Percentiles rank a stretch among this genome's conserved stretches.
phyloP scores from a whole-genome alignment of 2,113 vertebrate genomes.

The Python bivittatus region DNA sequence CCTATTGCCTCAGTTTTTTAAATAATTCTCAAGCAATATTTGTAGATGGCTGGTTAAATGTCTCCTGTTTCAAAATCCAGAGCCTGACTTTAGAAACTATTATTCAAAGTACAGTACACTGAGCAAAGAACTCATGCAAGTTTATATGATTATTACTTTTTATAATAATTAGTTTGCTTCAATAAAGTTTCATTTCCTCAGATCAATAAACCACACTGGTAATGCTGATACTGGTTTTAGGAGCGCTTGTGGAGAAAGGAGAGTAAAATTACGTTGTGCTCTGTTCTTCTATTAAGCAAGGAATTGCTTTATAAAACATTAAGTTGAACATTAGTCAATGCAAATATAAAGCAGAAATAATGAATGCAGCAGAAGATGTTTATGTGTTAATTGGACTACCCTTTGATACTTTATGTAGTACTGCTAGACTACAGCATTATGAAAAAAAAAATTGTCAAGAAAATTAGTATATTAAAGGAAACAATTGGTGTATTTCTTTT shows the following conservation, averaged over 20 bases:
- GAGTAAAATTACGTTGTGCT: neutral
- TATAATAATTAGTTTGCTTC: neutral
- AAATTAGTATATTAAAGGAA: slow-evolving; percentile 17
- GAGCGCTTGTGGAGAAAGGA: slow-evolving; percentile 14
- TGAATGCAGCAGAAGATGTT: neutral
- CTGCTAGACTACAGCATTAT: slow-evolving; percentile 14
- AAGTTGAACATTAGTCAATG: slow-evolving; percentile 25
- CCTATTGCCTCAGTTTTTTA: neutral
- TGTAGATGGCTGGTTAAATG: neutral
- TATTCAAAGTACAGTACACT: neutral
- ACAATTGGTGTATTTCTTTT: neutral
- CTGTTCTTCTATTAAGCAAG: slow-evolving; percentile 17
- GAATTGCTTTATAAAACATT: slow-evolving; percentile 28
- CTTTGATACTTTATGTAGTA: slow-evolving; percentile 11
- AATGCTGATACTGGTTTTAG: slow-evolving; percentile 11
- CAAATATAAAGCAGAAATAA: slow-evolving; percentile 27
- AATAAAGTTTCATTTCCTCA: slow-evolving; percentile 8
- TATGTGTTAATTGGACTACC: neutral
- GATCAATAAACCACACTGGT: neutral
- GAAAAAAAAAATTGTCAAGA: slow-evolving; percentile 23
- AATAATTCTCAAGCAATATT: neutral
- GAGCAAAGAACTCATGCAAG: neutral
- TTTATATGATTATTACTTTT: neutral
- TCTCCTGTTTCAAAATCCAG: slow-evolving; percentile 4
- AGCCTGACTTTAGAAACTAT: slow-evolving; percentile 3